Conservation (phyloP, 2,797 vertebrate species). For the Mormyrus proboscirostris region DNA sequence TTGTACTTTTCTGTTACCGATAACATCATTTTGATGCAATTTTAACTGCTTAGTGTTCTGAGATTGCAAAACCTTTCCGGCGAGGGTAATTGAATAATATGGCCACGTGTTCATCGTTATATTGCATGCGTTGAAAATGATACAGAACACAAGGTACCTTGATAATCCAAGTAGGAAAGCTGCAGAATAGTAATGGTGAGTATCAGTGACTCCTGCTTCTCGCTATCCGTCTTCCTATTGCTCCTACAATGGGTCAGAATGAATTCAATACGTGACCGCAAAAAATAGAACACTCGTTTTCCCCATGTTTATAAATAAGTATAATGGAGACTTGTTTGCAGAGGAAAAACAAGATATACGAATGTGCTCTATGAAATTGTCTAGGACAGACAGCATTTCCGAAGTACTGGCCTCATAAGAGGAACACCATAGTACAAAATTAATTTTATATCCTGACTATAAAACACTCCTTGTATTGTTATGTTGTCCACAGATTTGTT, state of each 20-base stretch:
- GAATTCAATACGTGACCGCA: background rate
- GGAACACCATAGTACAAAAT: background rate
- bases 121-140: background rate
- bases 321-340: background rate
- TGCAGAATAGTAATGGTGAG: background rate
- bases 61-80: background rate
- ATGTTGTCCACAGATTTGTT: background rate
- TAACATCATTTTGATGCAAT: background rate
- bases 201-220: background rate
- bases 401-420: background rate
- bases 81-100: background rate
- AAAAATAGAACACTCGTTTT: background rate
- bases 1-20: background rate
- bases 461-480: conserved; percentile 7
- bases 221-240: background rate
- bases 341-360: background rate
- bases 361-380: background rate
- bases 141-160: background rate
- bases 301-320: background rate
- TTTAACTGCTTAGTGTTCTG: background rate
- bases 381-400: background rate
- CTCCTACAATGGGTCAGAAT: background rate
- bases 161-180: background rate
- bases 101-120: background rate
- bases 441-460: background rate